phyloP scores from a whole-genome alignment of 2,888 invertebrate species.

The Papilio protenor region DNA sequence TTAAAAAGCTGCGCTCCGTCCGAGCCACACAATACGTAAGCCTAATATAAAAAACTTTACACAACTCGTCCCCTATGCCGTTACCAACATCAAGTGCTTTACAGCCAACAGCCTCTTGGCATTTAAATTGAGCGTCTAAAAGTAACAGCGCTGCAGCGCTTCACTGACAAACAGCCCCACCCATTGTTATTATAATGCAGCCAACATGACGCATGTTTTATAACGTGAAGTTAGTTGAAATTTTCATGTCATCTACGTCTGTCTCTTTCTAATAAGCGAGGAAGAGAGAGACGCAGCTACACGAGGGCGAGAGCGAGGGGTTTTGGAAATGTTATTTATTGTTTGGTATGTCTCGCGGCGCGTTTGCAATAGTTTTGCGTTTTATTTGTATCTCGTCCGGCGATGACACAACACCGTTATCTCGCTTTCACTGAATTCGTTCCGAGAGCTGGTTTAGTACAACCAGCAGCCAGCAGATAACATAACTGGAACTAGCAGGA shows the following conservation, averaged over 20 bases:
- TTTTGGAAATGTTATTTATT: slow-evolving; percentile 46
- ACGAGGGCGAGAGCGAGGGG: slow-evolving; percentile 38
- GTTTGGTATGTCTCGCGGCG: slow-evolving; percentile 36
- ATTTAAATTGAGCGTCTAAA: slow-evolving; percentile 34
- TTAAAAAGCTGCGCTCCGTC: slow-evolving; percentile 62
- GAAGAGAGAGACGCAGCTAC: slow-evolving; percentile 54
- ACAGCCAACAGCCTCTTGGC: slow-evolving; percentile 10
- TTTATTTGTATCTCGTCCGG: slow-evolving; percentile 50
- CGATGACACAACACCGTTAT: slow-evolving; percentile 56
- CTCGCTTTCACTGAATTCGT: slow-evolving; percentile 60
- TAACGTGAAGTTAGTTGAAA: slow-evolving; percentile 68
- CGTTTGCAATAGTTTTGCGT: slow-evolving; percentile 26
- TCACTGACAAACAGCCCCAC: slow-evolving; percentile 55
- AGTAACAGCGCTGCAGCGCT: slow-evolving; percentile 64
- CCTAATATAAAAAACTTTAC: slow-evolving; percentile 76
- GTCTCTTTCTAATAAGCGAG: slow-evolving; percentile 54
- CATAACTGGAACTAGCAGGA: slow-evolving; percentile 5
- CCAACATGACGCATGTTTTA: slow-evolving; percentile 77
- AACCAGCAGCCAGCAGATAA: not conserved
- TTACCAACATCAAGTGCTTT: slow-evolving; percentile 57
- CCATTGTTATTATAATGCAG: slow-evolving; percentile 83
- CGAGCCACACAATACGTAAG: slow-evolving; percentile 73
- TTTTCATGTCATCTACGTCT: slow-evolving; percentile 49
- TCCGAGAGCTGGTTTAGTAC: slow-evolving; percentile 41
- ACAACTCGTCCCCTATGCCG: slow-evolving; percentile 62